Conservation (phyloP, 2,888 invertebrate genomes). For the Limenitis camilla region DNA sequence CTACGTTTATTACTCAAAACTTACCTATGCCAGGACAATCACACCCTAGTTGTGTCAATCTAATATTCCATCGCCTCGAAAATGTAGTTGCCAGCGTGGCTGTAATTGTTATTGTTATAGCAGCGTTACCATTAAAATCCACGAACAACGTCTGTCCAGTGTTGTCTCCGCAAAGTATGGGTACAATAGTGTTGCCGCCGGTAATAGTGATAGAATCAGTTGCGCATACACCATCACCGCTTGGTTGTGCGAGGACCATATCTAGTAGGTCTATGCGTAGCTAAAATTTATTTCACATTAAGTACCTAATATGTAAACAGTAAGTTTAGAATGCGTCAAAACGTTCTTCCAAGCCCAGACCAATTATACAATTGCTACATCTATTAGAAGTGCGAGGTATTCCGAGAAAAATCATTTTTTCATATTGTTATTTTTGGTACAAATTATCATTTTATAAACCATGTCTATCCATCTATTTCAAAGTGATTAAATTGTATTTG, state of each 20-base stretch:
- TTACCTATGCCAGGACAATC: conserved; percentile 79
- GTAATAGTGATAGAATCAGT: conserved; percentile 81
- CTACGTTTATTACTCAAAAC: neutral
- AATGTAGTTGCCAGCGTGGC: conserved; percentile 76
- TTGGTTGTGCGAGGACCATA: conserved; percentile 81
- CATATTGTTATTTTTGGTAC: too few species aligned
- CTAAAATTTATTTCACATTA: conserved; percentile 47
- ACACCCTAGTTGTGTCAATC: conserved; percentile 82
- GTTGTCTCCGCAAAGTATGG: conserved; percentile 86
- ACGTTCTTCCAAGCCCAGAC: too few species aligned
- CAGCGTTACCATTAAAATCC: conserved; percentile 79
- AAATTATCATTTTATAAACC: too few species aligned
- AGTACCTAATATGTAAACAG: too few species aligned
- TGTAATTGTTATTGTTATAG: conserved; percentile 80
- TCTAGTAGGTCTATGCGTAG: conserved; percentile 85
- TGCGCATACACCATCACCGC: conserved; percentile 81
- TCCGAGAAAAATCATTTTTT: too few species aligned
- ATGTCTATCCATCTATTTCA: too few species aligned
- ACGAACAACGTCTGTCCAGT: conserved; percentile 86
- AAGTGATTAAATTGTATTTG: too few species aligned
- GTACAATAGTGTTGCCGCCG: conserved; percentile 80
- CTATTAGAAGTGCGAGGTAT: too few species aligned
- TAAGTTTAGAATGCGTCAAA: too few species aligned
- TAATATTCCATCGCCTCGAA: conserved; percentile 83
- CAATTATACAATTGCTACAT: too few species aligned